Evolutionary conservation across 2,113 vertebrate genomes (phyloP).

Genomic region (Odocoileus hemionus): DNA sequence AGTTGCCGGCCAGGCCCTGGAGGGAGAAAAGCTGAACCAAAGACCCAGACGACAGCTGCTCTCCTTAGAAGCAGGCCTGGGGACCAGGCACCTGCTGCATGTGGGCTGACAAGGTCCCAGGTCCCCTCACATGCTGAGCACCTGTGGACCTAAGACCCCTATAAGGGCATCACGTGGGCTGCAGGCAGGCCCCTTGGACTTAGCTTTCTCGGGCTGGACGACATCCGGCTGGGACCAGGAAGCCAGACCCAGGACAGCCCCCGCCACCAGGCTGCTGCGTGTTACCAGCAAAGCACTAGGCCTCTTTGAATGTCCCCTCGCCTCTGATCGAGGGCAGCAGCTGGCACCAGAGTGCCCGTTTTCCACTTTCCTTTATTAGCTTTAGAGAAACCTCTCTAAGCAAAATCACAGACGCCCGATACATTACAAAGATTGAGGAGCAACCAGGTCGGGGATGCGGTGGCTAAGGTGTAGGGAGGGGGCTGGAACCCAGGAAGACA

Average conservation of each 20-base stretch:
- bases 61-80: neutral
- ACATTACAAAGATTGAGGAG: neutral
- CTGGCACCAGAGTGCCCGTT: accelerated
- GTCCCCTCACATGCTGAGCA: accelerated
- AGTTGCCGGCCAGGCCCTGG: neutral
- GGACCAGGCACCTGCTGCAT: accelerated
- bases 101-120: neutral
- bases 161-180: neutral
- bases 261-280: accelerated
- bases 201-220: neutral
- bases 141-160: neutral
- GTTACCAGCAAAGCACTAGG: neutral
- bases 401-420: neutral
- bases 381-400: neutral
- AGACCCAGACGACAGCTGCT: neutral
- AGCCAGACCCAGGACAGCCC: neutral
- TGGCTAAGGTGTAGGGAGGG: neutral
- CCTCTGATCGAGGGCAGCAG: neutral
- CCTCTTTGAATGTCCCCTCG: accelerated
- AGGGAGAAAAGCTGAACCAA: neutral
- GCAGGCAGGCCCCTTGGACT: no score
- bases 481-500: no score
- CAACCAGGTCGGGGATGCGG: neutral
- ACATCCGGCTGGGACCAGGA: neutral
- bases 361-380: neutral